Percentiles rank a stretch among this genome's conserved stretches.
phyloP scores from a whole-genome alignment of 2,888 invertebrate genomes.

The Callosobruchus maculatus region DNA sequence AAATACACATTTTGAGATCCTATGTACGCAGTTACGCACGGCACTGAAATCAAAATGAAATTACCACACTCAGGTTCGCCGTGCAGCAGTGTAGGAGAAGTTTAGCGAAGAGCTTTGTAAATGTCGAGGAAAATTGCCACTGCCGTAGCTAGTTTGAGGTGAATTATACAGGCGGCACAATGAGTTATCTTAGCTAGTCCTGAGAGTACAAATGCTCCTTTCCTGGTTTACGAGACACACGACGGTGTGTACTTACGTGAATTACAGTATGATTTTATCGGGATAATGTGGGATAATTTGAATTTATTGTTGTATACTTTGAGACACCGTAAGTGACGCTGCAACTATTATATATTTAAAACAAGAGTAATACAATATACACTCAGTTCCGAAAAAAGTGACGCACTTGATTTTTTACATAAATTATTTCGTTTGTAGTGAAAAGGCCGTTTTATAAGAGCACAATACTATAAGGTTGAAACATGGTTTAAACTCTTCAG shows the following conservation, averaged over 20 bases:
- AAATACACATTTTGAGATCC: too few relatives aligned
- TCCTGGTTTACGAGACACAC: not conserved
- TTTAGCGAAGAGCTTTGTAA: not conserved
- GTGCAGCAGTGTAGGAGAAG: not conserved
- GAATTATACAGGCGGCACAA: not conserved
- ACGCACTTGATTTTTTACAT: too few relatives aligned
- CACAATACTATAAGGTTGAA: too few relatives aligned
- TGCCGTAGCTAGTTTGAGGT: not conserved
- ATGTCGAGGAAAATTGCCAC: not conserved
- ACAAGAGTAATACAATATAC: too few relatives aligned
- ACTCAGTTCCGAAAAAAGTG: too few relatives aligned
- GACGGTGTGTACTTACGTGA: not conserved
- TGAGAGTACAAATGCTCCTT: not conserved
- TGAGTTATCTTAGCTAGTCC: not conserved
- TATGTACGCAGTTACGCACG: not conserved
- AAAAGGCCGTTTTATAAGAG: too few relatives aligned
- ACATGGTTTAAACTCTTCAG: too few relatives aligned
- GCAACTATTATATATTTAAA: too few relatives aligned
- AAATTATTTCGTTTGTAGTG: too few relatives aligned
- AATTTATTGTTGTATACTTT: too few relatives aligned
- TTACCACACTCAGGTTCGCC: not conserved
- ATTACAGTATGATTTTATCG: not conserved
- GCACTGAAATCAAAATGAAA: not conserved
- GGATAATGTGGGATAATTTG: not conserved
- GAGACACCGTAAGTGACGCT: too few relatives aligned